Evolutionary conservation across 2,888 invertebrate species (phyloP).

Genomic region (Caenorhabditis sp.): DNA sequence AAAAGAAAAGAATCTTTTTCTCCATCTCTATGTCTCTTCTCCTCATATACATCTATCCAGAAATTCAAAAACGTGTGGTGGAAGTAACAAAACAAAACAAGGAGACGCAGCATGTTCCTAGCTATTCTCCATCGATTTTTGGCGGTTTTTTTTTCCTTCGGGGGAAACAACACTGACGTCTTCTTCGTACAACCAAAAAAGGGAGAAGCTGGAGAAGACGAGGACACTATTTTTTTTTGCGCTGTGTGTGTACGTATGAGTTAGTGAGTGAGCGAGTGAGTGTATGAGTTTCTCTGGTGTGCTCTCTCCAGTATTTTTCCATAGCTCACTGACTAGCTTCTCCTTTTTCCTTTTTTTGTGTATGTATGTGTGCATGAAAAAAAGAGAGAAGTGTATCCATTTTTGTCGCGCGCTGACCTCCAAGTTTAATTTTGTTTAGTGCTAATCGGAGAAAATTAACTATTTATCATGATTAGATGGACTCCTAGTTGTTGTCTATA

Average conservation of each 20-base stretch:
- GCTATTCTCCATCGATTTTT: background rate
- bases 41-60: background rate
- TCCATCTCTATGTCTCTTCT: background rate
- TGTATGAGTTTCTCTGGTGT: no score
- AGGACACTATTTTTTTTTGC: no score
- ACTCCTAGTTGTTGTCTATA: background rate
- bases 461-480: no score
- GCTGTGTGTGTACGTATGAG: no score
- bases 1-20: background rate
- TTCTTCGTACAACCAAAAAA: background rate
- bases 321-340: background rate
- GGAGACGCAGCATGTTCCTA: background rate
- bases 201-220: background rate
- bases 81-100: background rate
- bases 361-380: slow-evolving; percentile 1
- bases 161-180: background rate
- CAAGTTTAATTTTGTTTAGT: background rate
- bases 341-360: background rate
- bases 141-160: no score
- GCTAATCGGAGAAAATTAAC: no score
- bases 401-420: background rate
- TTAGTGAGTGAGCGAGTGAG: no score
- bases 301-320: no score
- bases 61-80: background rate
- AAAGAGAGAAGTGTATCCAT: background rate